Percentiles rank a stretch among this genome's conserved stretches.
Conservation (phyloP, 1,140 invertebrate genomes). For the Caenorhabditis inopinata region DNA sequence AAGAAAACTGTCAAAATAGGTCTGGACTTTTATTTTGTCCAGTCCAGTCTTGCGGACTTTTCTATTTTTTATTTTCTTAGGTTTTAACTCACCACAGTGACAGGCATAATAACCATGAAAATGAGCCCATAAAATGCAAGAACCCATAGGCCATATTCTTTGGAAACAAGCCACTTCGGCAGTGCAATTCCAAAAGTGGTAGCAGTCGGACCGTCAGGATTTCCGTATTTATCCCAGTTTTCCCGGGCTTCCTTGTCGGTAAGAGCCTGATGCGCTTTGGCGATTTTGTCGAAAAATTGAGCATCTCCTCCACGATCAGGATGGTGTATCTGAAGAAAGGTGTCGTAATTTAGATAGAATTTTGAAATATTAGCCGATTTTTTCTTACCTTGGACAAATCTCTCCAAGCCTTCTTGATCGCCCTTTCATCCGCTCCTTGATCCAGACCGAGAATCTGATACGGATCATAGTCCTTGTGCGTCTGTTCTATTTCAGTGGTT, state of each 20-base stretch:
- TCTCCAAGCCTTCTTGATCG: neutral
- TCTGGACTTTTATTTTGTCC: too few relatives aligned
- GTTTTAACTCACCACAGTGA: slow-evolving; percentile 74
- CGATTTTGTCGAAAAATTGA: slow-evolving; percentile 93
- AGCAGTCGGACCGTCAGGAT: slow-evolving; percentile 97
- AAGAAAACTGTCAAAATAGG: too few relatives aligned
- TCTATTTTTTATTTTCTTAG: neutral
- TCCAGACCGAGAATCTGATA: slow-evolving; percentile 91
- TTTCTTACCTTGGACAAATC: slow-evolving; percentile 10
- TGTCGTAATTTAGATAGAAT: slow-evolving; percentile 14
- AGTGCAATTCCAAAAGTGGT: slow-evolving; percentile 98
- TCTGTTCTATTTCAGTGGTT: slow-evolving; percentile 94
- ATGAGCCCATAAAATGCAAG: slow-evolving; percentile 90
- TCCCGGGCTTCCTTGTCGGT: slow-evolving; percentile 93
- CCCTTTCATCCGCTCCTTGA: slow-evolving; percentile 69
- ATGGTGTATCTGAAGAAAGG: slow-evolving; percentile 78
- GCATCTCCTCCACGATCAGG: slow-evolving; percentile 95
- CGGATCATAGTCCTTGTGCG: slow-evolving; percentile 97
- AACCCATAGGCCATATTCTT: slow-evolving; percentile 97
- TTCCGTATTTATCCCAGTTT: slow-evolving; percentile 99
- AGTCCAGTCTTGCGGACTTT: slow-evolving; percentile 26
- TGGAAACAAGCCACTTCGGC: slow-evolving; percentile 99
- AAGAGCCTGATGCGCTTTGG: slow-evolving; percentile 83
- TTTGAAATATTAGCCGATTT: neutral
- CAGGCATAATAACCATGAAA: slow-evolving; percentile 94